phyloP scores from a whole-genome alignment of 2,888 invertebrate genomes.

The Quadroppia sp. region DNA sequence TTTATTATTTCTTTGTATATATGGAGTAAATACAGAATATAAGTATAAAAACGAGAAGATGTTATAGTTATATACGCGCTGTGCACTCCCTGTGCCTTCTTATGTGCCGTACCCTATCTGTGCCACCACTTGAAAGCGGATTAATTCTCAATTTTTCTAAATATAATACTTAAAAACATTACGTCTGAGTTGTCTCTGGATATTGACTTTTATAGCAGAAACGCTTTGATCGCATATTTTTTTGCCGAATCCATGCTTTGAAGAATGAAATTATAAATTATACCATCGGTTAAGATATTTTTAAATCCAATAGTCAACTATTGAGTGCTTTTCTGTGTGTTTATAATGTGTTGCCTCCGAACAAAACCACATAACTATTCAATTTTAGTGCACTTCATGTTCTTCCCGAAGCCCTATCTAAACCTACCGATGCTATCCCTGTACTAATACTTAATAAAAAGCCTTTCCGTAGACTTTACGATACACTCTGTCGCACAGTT shows the following conservation, averaged over 20 bases:
- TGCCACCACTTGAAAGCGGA: conserved; percentile 22
- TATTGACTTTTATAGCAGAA: background rate
- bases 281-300: background rate
- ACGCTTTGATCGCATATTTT: conserved; percentile 28
- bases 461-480: background rate
- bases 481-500: conserved; percentile 1
- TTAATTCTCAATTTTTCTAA: conserved; percentile 31
- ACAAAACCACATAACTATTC: conserved; percentile 11
- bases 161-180: conserved; percentile 21
- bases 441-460: conserved; percentile 2
- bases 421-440: background rate
- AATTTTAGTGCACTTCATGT: background rate
- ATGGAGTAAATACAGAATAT: background rate
- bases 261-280: conserved; percentile 23
- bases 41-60: background rate
- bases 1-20: conserved; percentile 3
- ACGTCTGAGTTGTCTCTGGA: background rate
- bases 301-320: background rate
- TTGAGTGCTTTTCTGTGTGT: background rate
- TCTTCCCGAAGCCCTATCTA: background rate
- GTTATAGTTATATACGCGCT: background rate
- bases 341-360: conserved; percentile 2
- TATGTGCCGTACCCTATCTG: background rate
- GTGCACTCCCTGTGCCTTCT: background rate
- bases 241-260: background rate